Base-by-base conservation (phyloP, 2,888 invertebrate genomes). In the Lepidochrysops patricia region DNA sequence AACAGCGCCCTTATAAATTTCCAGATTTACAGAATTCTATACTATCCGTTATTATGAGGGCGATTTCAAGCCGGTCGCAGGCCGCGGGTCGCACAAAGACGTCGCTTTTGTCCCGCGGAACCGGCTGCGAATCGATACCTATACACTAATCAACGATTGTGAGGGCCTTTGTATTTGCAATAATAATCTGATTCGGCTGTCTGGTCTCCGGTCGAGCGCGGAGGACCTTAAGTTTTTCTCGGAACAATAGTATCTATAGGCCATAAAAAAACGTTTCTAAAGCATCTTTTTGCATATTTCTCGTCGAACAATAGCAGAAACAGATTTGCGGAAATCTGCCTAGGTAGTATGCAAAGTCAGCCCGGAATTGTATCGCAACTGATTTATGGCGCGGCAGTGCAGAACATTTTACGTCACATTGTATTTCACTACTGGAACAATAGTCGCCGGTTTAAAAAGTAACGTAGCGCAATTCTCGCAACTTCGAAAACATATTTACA, bases 301-400 rank as follows among this genome's bases (percentile, higher is more conserved):
- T 74, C 74, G 72, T 76, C 68, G 78, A 79, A 82, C 78, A 84
- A 84, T 78, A 73, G 77, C 79, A 82, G 81, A 66, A 82, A 83
- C 80, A 67, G 70, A 77, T 86, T 88, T 85, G 77, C 80, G 70
- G 15, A 52, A 74, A 72, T 76, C 78, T 85, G 75, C 79, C 77
- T 75, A 77, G 84, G 83, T 85, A 43, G 43, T 88, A 88, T 88
- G 89, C 86, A 88, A 89, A 86, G 87, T 73, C 79, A 68, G 73
- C 65, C 78, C 81, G 66, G 81, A 88, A 88, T 76, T 85, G 85
- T 84, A 86, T 82, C 83, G 78, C 79, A 84, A 82, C 82, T 82
- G 48, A 25, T 56, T 54, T 83, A 83, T 77, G 78, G 64, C 68
- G 27, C 2, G n/a, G 35, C 70, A 70, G 78, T 83, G 80, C 79